Conservation (phyloP, 2,797 vertebrate species). For the Chloroceryle inda region DNA sequence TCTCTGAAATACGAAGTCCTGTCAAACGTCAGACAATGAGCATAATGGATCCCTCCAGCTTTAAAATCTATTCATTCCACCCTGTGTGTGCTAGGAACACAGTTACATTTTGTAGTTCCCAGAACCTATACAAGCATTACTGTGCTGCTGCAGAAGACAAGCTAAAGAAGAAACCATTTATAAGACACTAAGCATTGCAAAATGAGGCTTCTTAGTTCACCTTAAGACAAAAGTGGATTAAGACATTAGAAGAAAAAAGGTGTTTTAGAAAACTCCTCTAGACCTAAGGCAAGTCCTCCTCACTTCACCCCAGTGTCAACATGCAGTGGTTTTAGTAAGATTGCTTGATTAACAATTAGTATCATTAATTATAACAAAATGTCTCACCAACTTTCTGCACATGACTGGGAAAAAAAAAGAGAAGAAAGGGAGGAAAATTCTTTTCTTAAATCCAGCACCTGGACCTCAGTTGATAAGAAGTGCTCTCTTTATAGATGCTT, state of each 20-base stretch:
- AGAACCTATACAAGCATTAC: constrained; percentile 15
- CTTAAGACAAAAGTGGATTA: not conserved
- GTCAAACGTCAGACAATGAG: not conserved
- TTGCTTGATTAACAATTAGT: not conserved
- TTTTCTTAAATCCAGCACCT: not conserved
- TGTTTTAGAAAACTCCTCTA: not conserved
- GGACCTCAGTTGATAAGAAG: not conserved
- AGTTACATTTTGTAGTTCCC: not conserved
- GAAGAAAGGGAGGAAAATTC: not conserved
- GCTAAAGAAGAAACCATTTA: not conserved
- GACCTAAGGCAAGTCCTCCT: not conserved
- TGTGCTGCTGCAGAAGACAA: not conserved
- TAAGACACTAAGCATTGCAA: not conserved
- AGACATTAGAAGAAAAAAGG: not conserved
- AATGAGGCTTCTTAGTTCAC: not conserved
- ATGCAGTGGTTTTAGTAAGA: not conserved
- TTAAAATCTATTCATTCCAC: constrained; percentile 32
- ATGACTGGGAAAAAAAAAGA: not conserved
- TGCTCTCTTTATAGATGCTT: not conserved
- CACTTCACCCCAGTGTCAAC: not conserved
- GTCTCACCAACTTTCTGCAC: not conserved
- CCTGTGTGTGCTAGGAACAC: not conserved
- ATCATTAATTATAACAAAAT: not conserved
- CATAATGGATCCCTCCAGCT: not conserved
- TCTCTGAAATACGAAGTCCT: not conserved